Conservation (phyloP, 2,797 vertebrate genomes). For the Phrynocephalus vlangalii region DNA sequence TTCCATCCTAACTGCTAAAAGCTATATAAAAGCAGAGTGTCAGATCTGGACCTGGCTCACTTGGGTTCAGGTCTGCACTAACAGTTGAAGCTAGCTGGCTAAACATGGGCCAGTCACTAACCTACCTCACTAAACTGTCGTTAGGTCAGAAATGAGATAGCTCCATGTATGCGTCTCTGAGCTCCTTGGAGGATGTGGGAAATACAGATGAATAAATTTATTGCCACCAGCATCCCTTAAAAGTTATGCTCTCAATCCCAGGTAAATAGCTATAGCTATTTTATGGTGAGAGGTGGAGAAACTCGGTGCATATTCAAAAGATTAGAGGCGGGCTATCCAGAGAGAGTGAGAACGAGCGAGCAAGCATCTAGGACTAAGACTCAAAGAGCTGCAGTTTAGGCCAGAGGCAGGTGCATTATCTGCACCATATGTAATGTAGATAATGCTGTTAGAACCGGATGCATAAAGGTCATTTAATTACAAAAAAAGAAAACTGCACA, state of each 20-base stretch:
- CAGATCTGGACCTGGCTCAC: neutral
- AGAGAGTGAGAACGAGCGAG: neutral
- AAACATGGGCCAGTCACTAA: neutral
- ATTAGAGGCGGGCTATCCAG: neutral
- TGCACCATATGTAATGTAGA: neutral
- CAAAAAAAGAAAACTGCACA: neutral
- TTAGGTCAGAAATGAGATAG: neutral
- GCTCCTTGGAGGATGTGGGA: neutral
- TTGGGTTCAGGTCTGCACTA: neutral
- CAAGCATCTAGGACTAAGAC: neutral
- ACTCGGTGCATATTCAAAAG: neutral
- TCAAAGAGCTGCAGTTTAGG: neutral
- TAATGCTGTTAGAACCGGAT: neutral
- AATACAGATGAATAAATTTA: neutral
- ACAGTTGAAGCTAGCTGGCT: neutral
- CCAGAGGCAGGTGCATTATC: neutral
- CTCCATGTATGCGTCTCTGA: neutral
- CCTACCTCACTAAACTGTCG: neutral
- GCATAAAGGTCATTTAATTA: constrained; percentile 7
- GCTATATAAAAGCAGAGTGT: neutral
- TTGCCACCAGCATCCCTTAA: neutral
- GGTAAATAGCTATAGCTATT: neutral
- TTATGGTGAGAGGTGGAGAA: neutral
- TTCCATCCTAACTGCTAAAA: neutral
- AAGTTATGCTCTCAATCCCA: no score